Conservation (phyloP, 2,113 vertebrate genomes). For the Malurus cyaneus region DNA sequence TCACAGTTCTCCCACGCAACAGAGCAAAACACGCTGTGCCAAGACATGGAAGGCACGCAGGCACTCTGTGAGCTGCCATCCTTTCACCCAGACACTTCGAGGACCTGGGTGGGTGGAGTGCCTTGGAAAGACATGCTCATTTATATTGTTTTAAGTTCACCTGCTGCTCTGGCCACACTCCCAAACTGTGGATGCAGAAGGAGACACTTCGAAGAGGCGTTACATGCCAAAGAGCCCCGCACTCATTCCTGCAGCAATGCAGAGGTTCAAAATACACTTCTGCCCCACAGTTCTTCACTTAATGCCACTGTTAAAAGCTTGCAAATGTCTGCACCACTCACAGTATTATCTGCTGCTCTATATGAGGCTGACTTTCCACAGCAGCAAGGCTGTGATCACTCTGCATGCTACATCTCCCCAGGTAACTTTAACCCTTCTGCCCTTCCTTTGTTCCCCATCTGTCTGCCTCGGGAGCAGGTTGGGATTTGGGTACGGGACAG, state of each 20-base stretch:
- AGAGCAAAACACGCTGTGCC: accelerated
- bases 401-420: not conserved
- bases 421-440: not conserved
- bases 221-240: accelerated
- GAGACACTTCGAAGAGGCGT: accelerated
- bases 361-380: not conserved
- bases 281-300: not conserved
- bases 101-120: not conserved
- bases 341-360: not conserved
- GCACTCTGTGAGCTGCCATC: not conserved
- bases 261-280: not conserved
- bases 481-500: not conserved
- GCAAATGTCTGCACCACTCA: not conserved
- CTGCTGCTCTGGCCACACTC: not conserved
- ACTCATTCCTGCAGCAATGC: accelerated
- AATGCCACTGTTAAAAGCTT: not conserved
- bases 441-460: not conserved
- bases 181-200: not conserved
- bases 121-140: not conserved
- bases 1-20: not conserved
- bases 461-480: not conserved
- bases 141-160: not conserved
- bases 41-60: not conserved
- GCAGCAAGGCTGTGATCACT: not conserved
- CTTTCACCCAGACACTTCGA: not conserved